Evolutionary conservation across 53 echinoderm and acorn worm species (phyloP).

Genomic region (Crossaster papposus): DNA sequence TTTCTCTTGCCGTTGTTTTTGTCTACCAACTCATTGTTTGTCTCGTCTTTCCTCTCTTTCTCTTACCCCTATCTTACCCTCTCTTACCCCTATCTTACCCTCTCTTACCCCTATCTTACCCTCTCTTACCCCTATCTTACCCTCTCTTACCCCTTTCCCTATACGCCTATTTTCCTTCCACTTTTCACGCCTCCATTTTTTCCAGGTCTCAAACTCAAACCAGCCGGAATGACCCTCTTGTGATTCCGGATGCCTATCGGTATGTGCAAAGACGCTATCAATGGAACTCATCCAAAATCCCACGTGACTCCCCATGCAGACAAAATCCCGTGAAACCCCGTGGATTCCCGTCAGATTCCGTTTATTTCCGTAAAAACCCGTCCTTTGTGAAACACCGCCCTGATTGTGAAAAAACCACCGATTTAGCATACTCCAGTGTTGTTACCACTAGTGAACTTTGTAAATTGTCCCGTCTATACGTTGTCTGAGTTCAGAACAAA

Average conservation of each 20-base stretch:
- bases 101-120: neutral
- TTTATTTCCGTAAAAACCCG: constrained; percentile 36
- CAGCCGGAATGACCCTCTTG: constrained; percentile 43
- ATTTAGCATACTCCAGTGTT: neutral
- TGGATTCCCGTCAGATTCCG: constrained; percentile 25
- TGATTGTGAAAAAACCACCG: constrained; percentile 14
- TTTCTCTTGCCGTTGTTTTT: neutral
- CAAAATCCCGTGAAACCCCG: constrained; percentile 25
- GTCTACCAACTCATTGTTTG: neutral
- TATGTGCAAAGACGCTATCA: constrained; percentile 35
- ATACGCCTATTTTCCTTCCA: neutral
- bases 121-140: neutral
- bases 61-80: neutral
- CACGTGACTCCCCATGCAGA: constrained; percentile 5
- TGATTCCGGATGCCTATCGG: constrained; percentile 57
- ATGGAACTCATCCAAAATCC: neutral
- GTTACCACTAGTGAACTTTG: neutral
- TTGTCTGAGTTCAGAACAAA: neutral
- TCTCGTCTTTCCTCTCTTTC: neutral
- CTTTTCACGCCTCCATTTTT: constrained; percentile 29
- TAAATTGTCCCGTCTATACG: constrained; percentile 4
- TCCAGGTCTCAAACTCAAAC: constrained; percentile 35
- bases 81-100: neutral
- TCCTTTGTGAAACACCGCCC: neutral
- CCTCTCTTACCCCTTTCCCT: constrained; percentile 3